These are phyloP conservation scores for Hypolimnas misippus DNA, from an alignment of 2,888 invertebrate species.

Conservation along the genomic window DNA sequence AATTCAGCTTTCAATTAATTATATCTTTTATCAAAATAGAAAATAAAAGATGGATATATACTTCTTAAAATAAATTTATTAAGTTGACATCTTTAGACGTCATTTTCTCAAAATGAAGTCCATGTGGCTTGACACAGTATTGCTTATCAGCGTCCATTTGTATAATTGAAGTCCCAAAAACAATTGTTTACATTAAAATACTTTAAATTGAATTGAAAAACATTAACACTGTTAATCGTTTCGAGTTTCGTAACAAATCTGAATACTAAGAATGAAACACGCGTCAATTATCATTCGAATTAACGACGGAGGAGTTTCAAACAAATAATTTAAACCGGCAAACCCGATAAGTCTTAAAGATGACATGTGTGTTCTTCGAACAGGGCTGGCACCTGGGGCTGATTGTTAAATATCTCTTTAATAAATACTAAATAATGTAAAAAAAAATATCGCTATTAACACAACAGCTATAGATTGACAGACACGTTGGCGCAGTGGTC, in stretches of 20 bases:
- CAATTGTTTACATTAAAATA: background rate
- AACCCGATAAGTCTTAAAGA: conserved; percentile 60
- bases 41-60: no score
- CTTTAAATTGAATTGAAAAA: background rate
- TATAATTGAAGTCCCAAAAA: no score
- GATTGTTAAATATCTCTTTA: background rate
- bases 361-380: conserved; percentile 44
- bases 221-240: background rate
- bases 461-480: background rate
- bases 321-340: conserved; percentile 56
- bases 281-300: conserved; percentile 48
- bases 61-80: no score
- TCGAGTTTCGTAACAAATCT: conserved; percentile 11
- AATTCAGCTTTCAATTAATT: no score
- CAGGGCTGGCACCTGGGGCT: conserved; percentile 14
- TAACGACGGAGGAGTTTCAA: conserved; percentile 49
- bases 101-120: no score
- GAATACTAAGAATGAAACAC: conserved; percentile 37
- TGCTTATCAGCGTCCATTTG: no score
- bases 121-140: no score
- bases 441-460: no score
- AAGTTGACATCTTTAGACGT: no score
- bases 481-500: no score
- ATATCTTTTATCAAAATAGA: no score
- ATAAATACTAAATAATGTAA: no score